Conservation (phyloP, 2,113 vertebrate genomes). For the Pseudorasbora parva region DNA sequence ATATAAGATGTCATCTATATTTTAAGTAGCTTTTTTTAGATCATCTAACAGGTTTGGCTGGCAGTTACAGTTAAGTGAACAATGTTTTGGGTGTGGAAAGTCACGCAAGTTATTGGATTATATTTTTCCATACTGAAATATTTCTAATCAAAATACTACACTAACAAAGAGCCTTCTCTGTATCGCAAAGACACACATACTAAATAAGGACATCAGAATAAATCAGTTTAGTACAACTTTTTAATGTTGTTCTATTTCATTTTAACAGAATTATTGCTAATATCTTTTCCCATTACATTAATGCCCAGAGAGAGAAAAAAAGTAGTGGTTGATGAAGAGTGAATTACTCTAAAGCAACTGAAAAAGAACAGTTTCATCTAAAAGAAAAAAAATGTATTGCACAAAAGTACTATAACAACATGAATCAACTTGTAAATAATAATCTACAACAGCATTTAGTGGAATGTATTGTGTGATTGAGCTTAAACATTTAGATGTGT, state of each 20-base stretch:
- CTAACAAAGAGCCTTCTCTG: not conserved
- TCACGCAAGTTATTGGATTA: not conserved
- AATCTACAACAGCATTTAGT: not conserved
- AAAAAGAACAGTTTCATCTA: not conserved
- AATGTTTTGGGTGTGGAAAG: not conserved
- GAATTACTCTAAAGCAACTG: not conserved
- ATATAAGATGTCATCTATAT: not conserved
- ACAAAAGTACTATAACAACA: not conserved
- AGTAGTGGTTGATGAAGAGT: not conserved
- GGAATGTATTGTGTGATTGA: not conserved
- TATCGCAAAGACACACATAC: not conserved
- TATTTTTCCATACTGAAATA: not conserved
- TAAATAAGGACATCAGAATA: constrained; percentile 9
- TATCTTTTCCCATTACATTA: not conserved
- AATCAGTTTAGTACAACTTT: constrained; percentile 10
- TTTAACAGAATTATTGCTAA: not conserved
- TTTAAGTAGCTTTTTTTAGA: not conserved
- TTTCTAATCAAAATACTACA: not conserved
- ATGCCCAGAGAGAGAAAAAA: not conserved
- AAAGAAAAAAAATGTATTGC: constrained; percentile 4
- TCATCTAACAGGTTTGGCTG: not conserved
- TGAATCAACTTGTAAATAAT: not conserved
- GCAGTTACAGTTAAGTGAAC: not conserved
- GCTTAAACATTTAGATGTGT: constrained; percentile 1
- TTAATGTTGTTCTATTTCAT: constrained; percentile 10